Conservation (phyloP, 2,888 invertebrate species). For the Athalia rosae region DNA sequence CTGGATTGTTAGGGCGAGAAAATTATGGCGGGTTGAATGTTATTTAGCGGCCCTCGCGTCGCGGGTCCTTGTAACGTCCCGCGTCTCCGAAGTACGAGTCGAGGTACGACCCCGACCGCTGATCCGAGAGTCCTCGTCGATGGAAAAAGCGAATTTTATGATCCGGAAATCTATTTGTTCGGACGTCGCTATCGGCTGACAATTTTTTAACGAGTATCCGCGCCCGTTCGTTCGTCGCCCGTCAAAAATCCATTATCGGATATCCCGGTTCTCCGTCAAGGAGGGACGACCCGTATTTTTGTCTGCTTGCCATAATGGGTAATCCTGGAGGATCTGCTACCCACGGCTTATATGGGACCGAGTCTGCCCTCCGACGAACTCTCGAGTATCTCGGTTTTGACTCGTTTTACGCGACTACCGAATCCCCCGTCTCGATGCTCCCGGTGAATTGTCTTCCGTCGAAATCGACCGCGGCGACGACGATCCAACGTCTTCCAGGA, state of each 20-base stretch:
- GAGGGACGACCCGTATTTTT: not conserved
- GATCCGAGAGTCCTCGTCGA: not conserved
- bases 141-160: not conserved
- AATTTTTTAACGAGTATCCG: constrained; percentile 19
- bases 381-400: not conserved
- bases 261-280: constrained; percentile 7
- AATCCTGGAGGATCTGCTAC: not conserved
- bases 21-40: constrained; percentile 1
- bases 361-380: not conserved
- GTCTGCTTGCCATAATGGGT: not conserved
- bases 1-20: constrained; percentile 23
- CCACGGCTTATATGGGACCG: not conserved
- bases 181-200: not conserved
- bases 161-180: constrained; percentile 21
- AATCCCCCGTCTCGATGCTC: not conserved
- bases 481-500: not conserved
- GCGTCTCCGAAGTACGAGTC: not conserved
- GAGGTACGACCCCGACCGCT: not conserved
- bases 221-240: not conserved
- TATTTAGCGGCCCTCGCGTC: constrained; percentile 44
- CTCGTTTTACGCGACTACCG: not conserved
- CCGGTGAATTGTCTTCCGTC: no score
- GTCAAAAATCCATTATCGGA: constrained; percentile 24
- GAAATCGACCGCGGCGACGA: not conserved
- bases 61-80: no score